These are phyloP conservation scores for Mythimna lalbum DNA, from an alignment of 2,888 invertebrate species.

Conservation along the genomic window DNA sequence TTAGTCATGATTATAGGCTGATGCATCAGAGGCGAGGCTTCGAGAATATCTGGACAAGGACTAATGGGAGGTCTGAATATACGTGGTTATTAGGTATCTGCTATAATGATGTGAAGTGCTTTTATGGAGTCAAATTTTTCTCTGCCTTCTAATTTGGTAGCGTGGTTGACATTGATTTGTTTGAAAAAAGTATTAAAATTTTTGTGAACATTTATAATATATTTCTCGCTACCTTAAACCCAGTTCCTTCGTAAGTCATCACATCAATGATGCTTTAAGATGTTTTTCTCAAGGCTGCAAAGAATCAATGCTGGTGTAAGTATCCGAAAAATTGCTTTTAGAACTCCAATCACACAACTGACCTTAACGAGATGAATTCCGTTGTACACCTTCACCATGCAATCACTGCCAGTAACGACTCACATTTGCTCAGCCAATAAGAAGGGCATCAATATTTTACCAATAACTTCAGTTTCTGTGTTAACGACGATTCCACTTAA, in stretches of 20 bases:
- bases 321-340: not conserved
- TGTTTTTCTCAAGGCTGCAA: not conserved
- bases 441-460: constrained; percentile 40
- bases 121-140: constrained; percentile 11
- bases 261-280: no score
- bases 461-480: constrained; percentile 59
- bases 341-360: not conserved
- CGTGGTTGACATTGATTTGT: not conserved
- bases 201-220: no score
- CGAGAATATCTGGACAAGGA: constrained; percentile 28
- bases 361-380: constrained; percentile 10
- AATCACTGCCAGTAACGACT: constrained; percentile 17
- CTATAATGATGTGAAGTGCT: constrained; percentile 2
- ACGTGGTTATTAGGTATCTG: constrained; percentile 43
- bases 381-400: not conserved
- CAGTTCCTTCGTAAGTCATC: no score
- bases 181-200: not conserved
- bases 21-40: constrained; percentile 44
- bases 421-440: constrained; percentile 22
- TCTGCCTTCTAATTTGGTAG: not conserved
- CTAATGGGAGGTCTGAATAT: constrained; percentile 35
- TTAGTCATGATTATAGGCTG: constrained; percentile 62
- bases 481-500: constrained; percentile 60
- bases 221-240: no score
- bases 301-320: not conserved